Base-by-base conservation (phyloP, 2,797 vertebrate species). In the Catostomus latipinnis region DNA sequence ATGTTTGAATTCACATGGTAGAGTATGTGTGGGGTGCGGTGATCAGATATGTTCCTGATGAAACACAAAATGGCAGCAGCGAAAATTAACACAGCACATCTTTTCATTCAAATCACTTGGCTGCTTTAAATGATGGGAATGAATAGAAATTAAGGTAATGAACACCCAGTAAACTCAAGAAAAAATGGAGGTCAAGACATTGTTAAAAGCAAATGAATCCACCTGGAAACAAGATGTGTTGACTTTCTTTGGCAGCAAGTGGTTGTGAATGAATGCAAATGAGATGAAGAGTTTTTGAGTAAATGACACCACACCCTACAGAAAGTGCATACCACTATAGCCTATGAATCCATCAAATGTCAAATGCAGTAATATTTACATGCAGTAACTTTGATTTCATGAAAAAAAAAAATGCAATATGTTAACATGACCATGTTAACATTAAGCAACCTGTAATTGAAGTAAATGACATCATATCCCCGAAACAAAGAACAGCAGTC, bases 41-140 rank as follows among this genome's bases (percentile, higher is more conserved):
- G 54, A 52, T 49, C 74, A 8, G 46, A 61, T 69, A 46, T n/a
- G 18, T 34, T 11, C 68, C 74, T 69, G 66, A 52, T 60, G 9
- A 63, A 71, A 71, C 58, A 78, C 76, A 78, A 78, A 71, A 78
- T 71, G 76, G 76, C 49, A 78, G 76, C 58, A 54, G 43, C 11
- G 6, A 49, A 71, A 48, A 62, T 71, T 54, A 60, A 69, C 52
- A 65, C 45, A 66, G 11, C 53, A 34, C 46, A 69, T 11, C 48
- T 52, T 77, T 16, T 9, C 49, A 14, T 57, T 49, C 10, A 18
- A 66, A 8, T 34, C 7, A 13, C 22, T 34, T 66, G 54, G 1
- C 16, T 50, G 63, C 45, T 50, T 68, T 68, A 13, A 9, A 22
- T 66, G 2, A 3, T 60, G 14, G 12, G 56, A 8, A 66, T 16